Evolutionary conservation across 2,113 vertebrate genomes (phyloP), one percentile per base, ranked within the genome.

Genomic region (Uropsilus gracilis): DNA sequence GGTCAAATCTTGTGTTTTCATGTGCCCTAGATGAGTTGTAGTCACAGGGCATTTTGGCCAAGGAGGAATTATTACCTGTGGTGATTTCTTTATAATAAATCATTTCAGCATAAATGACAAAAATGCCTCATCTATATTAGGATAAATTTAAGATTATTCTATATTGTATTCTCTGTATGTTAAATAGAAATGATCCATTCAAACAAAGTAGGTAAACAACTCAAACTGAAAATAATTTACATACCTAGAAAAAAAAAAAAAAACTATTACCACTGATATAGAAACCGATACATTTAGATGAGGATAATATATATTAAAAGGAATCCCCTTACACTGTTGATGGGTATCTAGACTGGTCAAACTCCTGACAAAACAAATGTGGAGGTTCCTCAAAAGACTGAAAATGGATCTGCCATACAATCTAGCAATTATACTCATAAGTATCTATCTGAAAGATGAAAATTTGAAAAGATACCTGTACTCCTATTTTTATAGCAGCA

Each of bases 141-240:
- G n/a, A 86, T 48, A 78, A 73, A 83, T 95, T 75, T 14, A 73
- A 64, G 61, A 82, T 55, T 11, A 30, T 86, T 86, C 17, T 85
- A 64, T 48, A 42, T n/a, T 57, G 4, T 64, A 71, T 75, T 75
- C 12, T 90, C 6, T 89, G 57, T 5, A 75, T 94, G 26, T 90
- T 91, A 90, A 90, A 12, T 69, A 82, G 46, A 89, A 37, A 96
- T 80, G 57, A 71, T 89, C 77, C 88, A 91, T 48, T 95, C 26
- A 91, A 69, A 86, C 2, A 42, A 77, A 37, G n/a, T 39, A 89
- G 86, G 63, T 61, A 89, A 75, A 28, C 39, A 92, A 44, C 20
- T 90, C 24, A 89, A 68, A 77, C 28, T 90, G 26, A 13, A 78
- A 95, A 91, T 84, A 22, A 55, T 55, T 55, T 55, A 20, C 53